Conservation (phyloP, 2,888 invertebrate genomes). For the Vesta saturnalis region DNA sequence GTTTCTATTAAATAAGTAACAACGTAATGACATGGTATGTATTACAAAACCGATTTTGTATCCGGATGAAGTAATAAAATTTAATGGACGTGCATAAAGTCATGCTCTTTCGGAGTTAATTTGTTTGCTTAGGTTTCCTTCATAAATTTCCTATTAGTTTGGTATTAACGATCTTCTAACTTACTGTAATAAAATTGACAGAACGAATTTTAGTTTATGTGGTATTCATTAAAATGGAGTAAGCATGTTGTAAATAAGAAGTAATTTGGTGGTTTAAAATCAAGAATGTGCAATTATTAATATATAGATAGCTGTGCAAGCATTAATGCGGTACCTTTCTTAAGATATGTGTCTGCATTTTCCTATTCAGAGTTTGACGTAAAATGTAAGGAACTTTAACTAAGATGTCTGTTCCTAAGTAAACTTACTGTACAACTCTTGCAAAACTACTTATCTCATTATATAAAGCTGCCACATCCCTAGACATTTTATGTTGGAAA, state of each 20-base stretch:
- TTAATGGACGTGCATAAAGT: slow-evolving; percentile 27
- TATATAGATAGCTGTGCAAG: neutral
- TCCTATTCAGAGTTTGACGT: slow-evolving; percentile 22
- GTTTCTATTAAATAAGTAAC: neutral
- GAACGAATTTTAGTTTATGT: neutral
- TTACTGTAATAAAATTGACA: neutral
- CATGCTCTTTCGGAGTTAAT: slow-evolving; percentile 21
- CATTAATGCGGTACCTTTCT: slow-evolving; percentile 18
- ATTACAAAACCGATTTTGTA: slow-evolving; percentile 5
- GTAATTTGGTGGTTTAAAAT: neutral
- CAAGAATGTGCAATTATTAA: neutral
- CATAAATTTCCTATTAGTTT: slow-evolving; percentile 16
- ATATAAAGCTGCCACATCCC: slow-evolving; percentile 9
- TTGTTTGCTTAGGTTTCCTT: slow-evolving; percentile 24
- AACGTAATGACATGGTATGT: neutral
- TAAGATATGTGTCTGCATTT: slow-evolving; percentile 26
- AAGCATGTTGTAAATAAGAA: neutral
- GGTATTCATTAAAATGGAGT: neutral
- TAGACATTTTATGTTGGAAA: slow-evolving; percentile 7
- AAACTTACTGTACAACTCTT: slow-evolving; percentile 8
- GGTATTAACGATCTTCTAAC: too few species aligned
- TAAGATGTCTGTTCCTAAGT: slow-evolving; percentile 7
- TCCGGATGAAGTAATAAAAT: slow-evolving; percentile 19
- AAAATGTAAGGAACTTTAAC: slow-evolving; percentile 4
- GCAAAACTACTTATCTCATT: slow-evolving; percentile 15